Evolutionary conservation across 2,797 vertebrate species (phyloP).

Genomic region (Tragelaphus eurycerus): DNA sequence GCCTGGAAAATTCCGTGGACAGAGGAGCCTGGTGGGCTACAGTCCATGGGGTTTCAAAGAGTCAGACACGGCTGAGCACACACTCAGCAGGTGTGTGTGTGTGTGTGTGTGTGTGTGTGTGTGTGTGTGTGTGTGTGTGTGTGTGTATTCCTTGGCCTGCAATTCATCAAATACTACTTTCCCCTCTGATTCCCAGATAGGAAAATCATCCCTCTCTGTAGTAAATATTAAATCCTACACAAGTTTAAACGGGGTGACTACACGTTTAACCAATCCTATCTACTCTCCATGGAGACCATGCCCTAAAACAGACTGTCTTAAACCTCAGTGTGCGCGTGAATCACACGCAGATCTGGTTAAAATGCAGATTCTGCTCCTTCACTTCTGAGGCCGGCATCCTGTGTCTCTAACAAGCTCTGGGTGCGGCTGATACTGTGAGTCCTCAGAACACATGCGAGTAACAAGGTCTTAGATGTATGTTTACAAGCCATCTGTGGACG

Average conservation of each 20-base stretch:
- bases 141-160: background rate
- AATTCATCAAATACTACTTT: background rate
- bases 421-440: background rate
- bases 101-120: too few relatives aligned
- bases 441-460: background rate
- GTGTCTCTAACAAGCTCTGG: background rate
- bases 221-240: background rate
- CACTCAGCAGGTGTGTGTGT: background rate
- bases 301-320: background rate
- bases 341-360: background rate
- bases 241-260: background rate
- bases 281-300: background rate
- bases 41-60: background rate
- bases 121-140: too few relatives aligned
- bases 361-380: background rate
- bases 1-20: background rate
- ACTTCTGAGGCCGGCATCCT: background rate
- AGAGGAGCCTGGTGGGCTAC: background rate
- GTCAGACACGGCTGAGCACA: background rate
- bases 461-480: background rate
- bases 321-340: fast-evolving
- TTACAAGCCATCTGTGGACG: background rate
- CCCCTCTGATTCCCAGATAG: background rate
- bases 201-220: background rate
- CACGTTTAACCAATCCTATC: background rate